Percentiles rank a stretch among this genome's conserved stretches.
Evolutionary conservation across 2,888 invertebrate genomes (phyloP).

Genomic region (Xanthia icteritia): DNA sequence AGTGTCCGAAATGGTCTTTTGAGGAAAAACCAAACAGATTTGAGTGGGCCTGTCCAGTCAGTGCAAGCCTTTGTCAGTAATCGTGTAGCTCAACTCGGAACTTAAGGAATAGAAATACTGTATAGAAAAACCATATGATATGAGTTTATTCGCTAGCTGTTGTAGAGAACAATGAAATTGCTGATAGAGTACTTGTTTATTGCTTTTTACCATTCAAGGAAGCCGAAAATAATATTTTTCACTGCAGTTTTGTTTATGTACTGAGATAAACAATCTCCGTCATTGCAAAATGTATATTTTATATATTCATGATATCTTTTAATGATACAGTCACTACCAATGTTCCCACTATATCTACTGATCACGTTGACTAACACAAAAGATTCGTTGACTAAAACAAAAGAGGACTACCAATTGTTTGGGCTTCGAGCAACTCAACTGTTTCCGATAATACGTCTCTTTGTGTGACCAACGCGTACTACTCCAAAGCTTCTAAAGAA

Average conservation of each 20-base stretch:
- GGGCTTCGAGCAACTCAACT: conserved; percentile 58
- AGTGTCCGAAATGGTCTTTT: too few relatives aligned
- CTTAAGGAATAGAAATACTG: neutral
- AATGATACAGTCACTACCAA: conserved; percentile 68
- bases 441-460: conserved; percentile 67
- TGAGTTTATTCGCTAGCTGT: conserved; percentile 24
- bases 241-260: conserved; percentile 16
- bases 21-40: too few relatives aligned
- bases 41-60: too few relatives aligned
- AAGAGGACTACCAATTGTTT: conserved; percentile 73
- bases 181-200: conserved; percentile 27
- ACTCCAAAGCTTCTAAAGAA: conserved; percentile 36
- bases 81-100: too few relatives aligned
- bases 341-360: conserved; percentile 62
- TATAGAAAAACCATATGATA: conserved; percentile 30
- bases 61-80: too few relatives aligned
- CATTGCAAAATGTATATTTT: conserved; percentile 61
- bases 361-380: conserved; percentile 68
- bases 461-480: conserved; percentile 53
- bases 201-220: conserved; percentile 8
- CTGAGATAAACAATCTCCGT: conserved; percentile 5
- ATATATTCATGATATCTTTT: conserved; percentile 42
- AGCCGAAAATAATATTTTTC: conserved; percentile 10
- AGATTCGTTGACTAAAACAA: too few relatives aligned
- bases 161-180: conserved; percentile 16